These are phyloP conservation scores for Mastigias papua DNA, from an alignment of 30 jellyfish, hydroid and myxozoan species.

Conservation along the genomic window DNA sequence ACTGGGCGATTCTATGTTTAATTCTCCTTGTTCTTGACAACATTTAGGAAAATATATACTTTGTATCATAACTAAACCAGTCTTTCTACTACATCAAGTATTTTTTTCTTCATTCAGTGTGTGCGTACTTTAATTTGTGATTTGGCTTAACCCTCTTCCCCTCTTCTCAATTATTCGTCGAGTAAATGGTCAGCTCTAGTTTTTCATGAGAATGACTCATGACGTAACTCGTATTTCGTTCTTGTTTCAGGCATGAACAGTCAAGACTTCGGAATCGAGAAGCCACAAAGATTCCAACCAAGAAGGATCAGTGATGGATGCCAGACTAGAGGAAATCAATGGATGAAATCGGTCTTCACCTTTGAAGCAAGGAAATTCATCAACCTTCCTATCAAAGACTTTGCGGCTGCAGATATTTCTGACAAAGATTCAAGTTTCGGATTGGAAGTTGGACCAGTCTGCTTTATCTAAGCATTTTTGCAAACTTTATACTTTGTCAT, in stretches of 20 bases:
- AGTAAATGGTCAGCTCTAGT: no score
- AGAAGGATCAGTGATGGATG: constrained; percentile 83
- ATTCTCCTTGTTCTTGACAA: no score
- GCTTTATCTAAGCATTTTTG: constrained; percentile 64
- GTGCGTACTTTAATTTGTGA: no score
- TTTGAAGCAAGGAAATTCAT: constrained; percentile 85
- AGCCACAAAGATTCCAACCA: constrained; percentile 79
- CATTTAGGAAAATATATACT: no score
- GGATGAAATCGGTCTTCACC: constrained; percentile 83
- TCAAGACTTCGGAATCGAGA: constrained; percentile 71
- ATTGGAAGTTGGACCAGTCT: constrained; percentile 95
- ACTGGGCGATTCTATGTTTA: no score
- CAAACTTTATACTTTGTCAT: constrained; percentile 18
- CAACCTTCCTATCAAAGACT: constrained; percentile 91
- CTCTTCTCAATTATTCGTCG: no score
- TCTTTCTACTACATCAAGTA: no score
- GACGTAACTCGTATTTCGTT: no score
- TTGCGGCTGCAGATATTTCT: constrained; percentile 84
- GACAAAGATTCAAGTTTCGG: constrained; percentile 89
- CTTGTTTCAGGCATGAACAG: constrained; percentile 63
- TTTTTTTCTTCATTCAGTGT: no score
- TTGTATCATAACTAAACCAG: no score
- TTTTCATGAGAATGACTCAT: no score
- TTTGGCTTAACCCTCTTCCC: no score
- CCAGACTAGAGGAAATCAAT: constrained; percentile 58